Base-by-base conservation (phyloP, 2,797 vertebrate species). In the Benthosema pterotum region DNA sequence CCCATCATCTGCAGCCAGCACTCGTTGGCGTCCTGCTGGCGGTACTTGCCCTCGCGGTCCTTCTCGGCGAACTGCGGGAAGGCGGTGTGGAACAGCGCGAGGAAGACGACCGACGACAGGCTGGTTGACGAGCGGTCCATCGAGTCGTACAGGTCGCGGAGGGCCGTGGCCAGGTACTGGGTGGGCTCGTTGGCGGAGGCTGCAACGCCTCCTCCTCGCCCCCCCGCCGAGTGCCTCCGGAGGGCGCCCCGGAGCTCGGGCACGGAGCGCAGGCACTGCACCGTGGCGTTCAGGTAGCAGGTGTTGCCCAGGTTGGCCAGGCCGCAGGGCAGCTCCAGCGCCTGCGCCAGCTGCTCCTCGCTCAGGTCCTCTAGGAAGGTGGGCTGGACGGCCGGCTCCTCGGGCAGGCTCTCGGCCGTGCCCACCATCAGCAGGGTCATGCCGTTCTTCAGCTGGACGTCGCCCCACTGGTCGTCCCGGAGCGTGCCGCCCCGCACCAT, bases 391-490 rank as follows among this genome's bases (percentile, higher is more conserved):
- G 93, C 77, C 0, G 98, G 98, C 71, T 98, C 98, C 72, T 98
- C 95, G 0, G 97, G 98, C 71, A 99, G 93, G 0, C 96, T 97
- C 0, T 99, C 98, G 18, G 96, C 96, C 0, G 98, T 98, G 13
- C 98, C 98, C 95, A 99, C 98, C 97, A 99, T 99, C 64, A 99
- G 87, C n/a, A 99, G 87, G 60, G 96, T 98, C 95, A 98, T 98
- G 59, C 97, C 98, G 86, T 94, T 96, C 89, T 99, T 99, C 85
- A 99, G 93, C 89, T 98, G 97, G 72, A 99, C 90, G 85, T 96
- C 97, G 13, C 97, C 97, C 98, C 97, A 99, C 57, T 99, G 97
- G 47, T 99, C 98, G 80, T 99, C 98, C 97, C 99, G 72, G 77
- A 79, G 81, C 73, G 98, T 99, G 81, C 97, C 97, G 90, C 98